Evolutionary conservation across 2,113 vertebrate genomes (phyloP).

Genomic region (Chaenocephalus aceratus): DNA sequence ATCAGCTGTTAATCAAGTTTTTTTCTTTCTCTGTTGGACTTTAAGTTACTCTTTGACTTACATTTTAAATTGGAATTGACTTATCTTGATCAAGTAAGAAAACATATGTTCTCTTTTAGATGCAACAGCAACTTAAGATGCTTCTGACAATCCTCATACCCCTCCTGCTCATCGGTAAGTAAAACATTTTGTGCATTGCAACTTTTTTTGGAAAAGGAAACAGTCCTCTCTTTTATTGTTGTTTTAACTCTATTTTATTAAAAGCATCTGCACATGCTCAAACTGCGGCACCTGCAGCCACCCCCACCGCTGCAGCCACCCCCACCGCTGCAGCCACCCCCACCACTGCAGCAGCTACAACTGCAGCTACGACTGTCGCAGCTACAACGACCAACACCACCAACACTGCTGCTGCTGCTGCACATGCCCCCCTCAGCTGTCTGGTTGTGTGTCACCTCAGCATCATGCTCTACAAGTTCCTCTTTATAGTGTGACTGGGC

Average conservation of each 20-base stretch:
- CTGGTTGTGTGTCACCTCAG: slow-evolving; percentile 38
- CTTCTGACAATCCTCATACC: slow-evolving; percentile 46
- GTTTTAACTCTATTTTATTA: not conserved
- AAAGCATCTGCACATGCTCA: slow-evolving; percentile 33
- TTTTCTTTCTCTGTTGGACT: no score
- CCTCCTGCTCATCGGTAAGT: slow-evolving; percentile 56
- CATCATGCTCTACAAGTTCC: slow-evolving; percentile 21
- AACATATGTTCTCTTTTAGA: slow-evolving; percentile 10
- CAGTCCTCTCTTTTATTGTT: not conserved
- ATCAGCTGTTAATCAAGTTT: not conserved
- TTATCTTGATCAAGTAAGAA: not conserved
- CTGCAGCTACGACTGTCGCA: rapidly evolving
- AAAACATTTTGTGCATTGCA: not conserved
- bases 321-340: not conserved
- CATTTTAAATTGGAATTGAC: not conserved
- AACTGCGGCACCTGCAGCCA: not conserved
- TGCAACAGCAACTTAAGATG: slow-evolving; percentile 39
- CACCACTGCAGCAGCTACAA: rapidly evolving
- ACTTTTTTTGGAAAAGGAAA: not conserved
- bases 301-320: rapidly evolving
- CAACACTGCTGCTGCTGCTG: not conserved
- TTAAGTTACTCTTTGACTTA: no score
- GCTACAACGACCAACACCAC: not conserved
- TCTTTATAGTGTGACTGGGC: not conserved
- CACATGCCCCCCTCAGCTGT: slow-evolving; percentile 9